Base-by-base conservation (phyloP, 2,797 vertebrate species). In the Tenualosa thibaudeaui region DNA sequence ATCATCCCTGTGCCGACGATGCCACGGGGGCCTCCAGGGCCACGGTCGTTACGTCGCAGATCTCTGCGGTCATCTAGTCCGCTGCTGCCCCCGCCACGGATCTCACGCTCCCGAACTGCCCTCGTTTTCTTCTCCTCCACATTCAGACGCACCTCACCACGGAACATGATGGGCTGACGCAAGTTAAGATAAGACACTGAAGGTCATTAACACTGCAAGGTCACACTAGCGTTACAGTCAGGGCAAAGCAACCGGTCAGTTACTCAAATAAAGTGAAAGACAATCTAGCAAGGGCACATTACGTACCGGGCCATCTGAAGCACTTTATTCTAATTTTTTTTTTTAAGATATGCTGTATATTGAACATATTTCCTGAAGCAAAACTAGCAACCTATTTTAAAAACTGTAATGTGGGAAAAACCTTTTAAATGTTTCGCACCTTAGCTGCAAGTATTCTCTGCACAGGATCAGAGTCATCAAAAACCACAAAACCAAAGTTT, bases 401-500 rank as follows among this genome's bases (percentile, higher is more conserved):
- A 31, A 89, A 91, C 88, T 92, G 65, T 90, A 90, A 86, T 92
- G 92, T 91, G 92, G 89, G 93, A 92, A 90, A 87, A 83, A 85
- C 13, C 87, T 92, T 92, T 93, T 88, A 92, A 93, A 92, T 91
- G 90, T 91, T 92, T 84, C 94, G 82, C 96, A 99, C 98, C 97
- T 99, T 99, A 86, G 97, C 97, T 92, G 97, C 97, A 92, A 99
- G 93, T 94, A 99, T 99, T 94, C 95, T 97, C 90, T 99, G 98
- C 92, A 99, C 98, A 0, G 98, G 97, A 53, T 99, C 97, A 40
- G 96, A 96, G 90, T 99, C 97, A 0, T 99, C 98, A 92, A 99
- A 99, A 75, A 99, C 98, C 90, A 99, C 98, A 54, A 99, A 99
- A 86, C 98, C 98, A 90, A 99, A 99, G 92, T 99, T 99, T 81